Evolutionary conservation across 2,888 invertebrate species (phyloP).

Genomic region (Tenthredo notha): DNA sequence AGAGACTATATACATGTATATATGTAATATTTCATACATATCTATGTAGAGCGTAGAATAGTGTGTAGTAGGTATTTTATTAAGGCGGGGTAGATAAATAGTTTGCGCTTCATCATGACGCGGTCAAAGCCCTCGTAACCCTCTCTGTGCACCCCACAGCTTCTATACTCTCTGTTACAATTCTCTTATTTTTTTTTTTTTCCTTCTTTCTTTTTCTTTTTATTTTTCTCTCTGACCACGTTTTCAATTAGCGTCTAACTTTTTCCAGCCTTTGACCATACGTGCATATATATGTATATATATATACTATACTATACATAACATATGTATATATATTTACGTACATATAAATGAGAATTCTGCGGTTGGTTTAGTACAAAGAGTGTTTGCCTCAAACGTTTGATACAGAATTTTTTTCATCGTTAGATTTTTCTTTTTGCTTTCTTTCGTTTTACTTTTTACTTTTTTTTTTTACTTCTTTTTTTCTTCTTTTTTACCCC

Average conservation of each 20-base stretch:
- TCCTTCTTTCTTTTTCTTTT: not conserved
- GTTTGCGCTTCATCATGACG: slow-evolving; percentile 28
- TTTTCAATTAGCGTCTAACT: slow-evolving; percentile 43
- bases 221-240: not conserved
- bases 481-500: not conserved
- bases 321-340: not conserved
- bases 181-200: not conserved
- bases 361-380: not conserved
- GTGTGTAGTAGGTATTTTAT: not conserved
- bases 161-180: too few species aligned
- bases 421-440: not conserved
- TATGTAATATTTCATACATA: not conserved
- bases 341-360: not conserved
- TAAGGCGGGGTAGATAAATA: slow-evolving; percentile 26
- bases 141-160: not conserved
- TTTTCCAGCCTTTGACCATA: slow-evolving; percentile 41
- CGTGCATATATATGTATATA: not conserved
- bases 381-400: slow-evolving; percentile 2
- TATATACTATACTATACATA: not conserved
- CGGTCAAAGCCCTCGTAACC: slow-evolving; percentile 44
- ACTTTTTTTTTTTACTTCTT: not conserved
- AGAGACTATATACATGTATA: not conserved
- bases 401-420: not conserved
- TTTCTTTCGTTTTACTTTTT: not conserved
- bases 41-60: not conserved